Percentiles rank a stretch among this genome's conserved stretches.
Conservation (phyloP, 2,113 vertebrate species). For the Muntiacus reevesi region DNA sequence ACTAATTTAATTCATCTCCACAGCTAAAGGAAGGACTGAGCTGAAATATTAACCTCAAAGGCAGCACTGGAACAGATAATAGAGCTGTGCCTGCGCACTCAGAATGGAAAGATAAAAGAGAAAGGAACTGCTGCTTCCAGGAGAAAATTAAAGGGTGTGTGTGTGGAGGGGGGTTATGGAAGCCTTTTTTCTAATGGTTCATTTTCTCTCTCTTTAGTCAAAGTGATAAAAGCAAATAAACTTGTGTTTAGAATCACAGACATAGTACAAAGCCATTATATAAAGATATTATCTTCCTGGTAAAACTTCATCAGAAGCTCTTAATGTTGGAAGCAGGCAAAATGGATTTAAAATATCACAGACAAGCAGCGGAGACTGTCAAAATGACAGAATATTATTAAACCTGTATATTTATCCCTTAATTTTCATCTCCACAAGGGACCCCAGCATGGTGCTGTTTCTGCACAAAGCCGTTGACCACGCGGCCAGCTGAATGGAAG, state of each 20-base stretch:
- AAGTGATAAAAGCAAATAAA: conserved; percentile 80
- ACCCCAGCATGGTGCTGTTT: conserved; percentile 70
- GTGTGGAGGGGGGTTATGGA: neutral
- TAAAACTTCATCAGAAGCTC: conserved; percentile 75
- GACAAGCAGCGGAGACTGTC: conserved; percentile 54
- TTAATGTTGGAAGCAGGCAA: conserved; percentile 65
- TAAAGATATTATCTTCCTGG: conserved; percentile 66
- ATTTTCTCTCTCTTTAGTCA: conserved; percentile 74
- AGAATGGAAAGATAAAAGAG: conserved; percentile 73
- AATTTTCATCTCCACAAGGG: conserved; percentile 79
- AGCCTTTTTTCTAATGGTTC: conserved; percentile 68
- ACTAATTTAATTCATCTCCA: conserved; percentile 76
- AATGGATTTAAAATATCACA: conserved; percentile 78
- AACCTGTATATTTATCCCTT: conserved; percentile 77
- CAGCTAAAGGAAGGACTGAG: conserved; percentile 65
- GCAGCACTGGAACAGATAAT: conserved; percentile 60
- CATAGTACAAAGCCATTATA: conserved; percentile 64
- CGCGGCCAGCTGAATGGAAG: conserved; percentile 46
- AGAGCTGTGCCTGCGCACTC: conserved; percentile 50
- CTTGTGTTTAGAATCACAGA: conserved; percentile 73
- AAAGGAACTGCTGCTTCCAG: conserved; percentile 54
- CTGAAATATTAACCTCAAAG: conserved; percentile 73
- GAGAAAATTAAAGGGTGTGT: conserved; percentile 45
- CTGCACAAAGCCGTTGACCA: conserved; percentile 43
- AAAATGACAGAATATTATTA: conserved; percentile 69